phyloP scores from a whole-genome alignment of 2,888 invertebrate species.

The Euzophera pinguis region DNA sequence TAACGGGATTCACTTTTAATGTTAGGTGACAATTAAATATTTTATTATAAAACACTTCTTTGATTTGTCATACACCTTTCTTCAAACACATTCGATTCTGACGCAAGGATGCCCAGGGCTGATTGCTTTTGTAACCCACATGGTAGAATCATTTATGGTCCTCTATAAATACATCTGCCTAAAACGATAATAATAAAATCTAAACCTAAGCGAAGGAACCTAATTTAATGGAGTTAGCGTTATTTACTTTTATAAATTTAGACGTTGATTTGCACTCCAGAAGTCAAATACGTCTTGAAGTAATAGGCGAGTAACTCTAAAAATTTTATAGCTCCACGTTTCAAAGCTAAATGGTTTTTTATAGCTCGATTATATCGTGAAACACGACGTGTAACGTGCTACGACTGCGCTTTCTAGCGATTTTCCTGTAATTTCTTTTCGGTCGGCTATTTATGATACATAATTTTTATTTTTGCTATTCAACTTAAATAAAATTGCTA shows the following conservation, averaged over 20 bases:
- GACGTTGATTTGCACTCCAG: not conserved
- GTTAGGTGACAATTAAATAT: too few species aligned
- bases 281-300: not conserved
- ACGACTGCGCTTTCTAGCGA: slow-evolving; percentile 34
- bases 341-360: slow-evolving; percentile 50
- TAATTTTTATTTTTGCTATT: not conserved
- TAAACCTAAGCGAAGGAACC: too few species aligned
- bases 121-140: too few species aligned
- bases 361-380: slow-evolving; percentile 44
- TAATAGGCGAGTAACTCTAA: slow-evolving; percentile 47
- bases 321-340: slow-evolving; percentile 31
- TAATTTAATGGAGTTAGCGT: too few species aligned
- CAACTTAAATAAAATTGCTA: not conserved
- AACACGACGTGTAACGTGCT: slow-evolving; percentile 31
- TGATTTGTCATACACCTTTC: too few species aligned
- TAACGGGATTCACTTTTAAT: not conserved
- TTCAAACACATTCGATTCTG: too few species aligned
- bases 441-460: not conserved
- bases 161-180: too few species aligned
- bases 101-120: too few species aligned
- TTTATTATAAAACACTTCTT: too few species aligned
- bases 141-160: too few species aligned
- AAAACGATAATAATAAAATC: too few species aligned
- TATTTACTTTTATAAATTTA: too few species aligned
- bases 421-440: slow-evolving; percentile 14